Conservation (phyloP, 2,113 vertebrate species). For the Cyanoramphus novaezelandiae region DNA sequence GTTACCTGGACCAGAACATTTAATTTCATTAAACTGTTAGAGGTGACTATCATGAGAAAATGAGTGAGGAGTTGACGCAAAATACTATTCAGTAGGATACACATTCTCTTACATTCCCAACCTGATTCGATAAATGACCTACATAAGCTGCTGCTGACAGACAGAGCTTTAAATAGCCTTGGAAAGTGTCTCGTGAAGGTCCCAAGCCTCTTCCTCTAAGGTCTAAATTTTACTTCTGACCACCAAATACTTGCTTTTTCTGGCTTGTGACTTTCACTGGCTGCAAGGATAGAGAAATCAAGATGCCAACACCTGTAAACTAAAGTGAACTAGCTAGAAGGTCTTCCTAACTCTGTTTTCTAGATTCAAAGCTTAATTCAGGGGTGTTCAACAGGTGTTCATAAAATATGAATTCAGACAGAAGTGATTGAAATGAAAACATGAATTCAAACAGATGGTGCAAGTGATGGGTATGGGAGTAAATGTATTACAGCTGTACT, state of each 20-base stretch:
- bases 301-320: neutral
- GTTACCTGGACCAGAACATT: neutral
- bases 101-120: neutral
- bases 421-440: neutral
- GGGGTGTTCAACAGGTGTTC: neutral
- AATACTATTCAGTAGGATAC: neutral
- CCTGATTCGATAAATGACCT: neutral
- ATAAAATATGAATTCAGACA: neutral
- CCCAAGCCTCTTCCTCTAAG: neutral
- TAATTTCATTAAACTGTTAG: neutral
- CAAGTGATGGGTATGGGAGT: fast-evolving
- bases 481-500: neutral
- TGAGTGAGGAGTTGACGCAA: fast-evolving
- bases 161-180: neutral
- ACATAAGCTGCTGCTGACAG: neutral
- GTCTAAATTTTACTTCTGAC: neutral
- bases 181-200: neutral
- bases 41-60: neutral
- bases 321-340: neutral
- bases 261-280: neutral
- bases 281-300: neutral
- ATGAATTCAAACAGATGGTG: neutral
- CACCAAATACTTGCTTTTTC: neutral
- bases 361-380: neutral
- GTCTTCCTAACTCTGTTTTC: neutral